Evolutionary conservation across 2,113 vertebrate species (phyloP).

Genomic region (Aphelocoma coerulescens): DNA sequence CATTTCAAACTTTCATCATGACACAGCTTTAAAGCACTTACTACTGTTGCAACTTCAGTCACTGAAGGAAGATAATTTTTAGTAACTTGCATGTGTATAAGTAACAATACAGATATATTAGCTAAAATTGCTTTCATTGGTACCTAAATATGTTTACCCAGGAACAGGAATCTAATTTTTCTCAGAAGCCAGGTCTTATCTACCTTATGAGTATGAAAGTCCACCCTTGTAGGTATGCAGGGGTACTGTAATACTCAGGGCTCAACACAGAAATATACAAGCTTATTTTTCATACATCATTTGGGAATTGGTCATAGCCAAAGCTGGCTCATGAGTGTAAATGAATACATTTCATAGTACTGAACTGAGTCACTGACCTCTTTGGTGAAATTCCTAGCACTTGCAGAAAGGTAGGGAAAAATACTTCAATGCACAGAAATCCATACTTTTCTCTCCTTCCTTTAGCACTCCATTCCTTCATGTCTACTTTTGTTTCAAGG

Average conservation of each 20-base stretch:
- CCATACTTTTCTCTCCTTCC: neutral
- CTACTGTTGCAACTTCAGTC: neutral
- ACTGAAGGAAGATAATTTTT: neutral
- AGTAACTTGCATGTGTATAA: neutral
- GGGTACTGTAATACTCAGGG: neutral
- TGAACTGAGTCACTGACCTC: neutral
- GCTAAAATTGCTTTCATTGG: neutral
- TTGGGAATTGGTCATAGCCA: neutral
- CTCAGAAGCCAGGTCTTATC: neutral
- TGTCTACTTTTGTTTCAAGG: neutral
- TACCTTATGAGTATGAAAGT: neutral
- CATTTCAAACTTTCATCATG: neutral
- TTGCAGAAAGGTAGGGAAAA: neutral
- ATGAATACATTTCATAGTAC: neutral
- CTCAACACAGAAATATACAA: neutral
- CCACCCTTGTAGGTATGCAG: neutral
- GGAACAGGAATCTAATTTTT: neutral
- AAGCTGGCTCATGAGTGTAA: neutral
- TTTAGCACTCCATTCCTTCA: neutral
- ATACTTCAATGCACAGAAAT: neutral
- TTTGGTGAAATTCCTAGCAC: neutral
- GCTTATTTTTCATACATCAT: neutral
- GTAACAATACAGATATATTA: neutral
- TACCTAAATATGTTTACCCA: neutral
- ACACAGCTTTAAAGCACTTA: neutral